Evolutionary conservation across 1,140 invertebrate genomes (phyloP).

Genomic region (Penaeus japonicus): DNA sequence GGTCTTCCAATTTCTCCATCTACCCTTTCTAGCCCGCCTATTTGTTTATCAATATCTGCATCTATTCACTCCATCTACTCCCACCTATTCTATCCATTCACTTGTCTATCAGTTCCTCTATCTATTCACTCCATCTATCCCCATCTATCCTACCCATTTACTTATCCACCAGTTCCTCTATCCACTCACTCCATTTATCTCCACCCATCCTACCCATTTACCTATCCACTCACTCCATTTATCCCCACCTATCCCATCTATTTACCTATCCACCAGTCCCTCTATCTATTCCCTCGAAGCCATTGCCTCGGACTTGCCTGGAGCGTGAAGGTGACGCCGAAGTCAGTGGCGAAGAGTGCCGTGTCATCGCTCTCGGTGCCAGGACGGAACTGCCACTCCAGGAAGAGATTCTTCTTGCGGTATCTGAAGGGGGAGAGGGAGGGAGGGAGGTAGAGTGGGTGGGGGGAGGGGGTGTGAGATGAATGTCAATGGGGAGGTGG

Average conservation of each 20-base stretch:
- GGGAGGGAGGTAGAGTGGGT: too few relatives aligned
- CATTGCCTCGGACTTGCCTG: constrained; percentile 17
- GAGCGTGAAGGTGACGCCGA: constrained; percentile 75
- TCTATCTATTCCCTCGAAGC: not conserved
- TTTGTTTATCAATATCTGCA: too few relatives aligned
- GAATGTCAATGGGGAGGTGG: too few relatives aligned
- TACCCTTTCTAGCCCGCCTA: too few relatives aligned
- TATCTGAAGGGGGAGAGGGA: constrained; percentile 68
- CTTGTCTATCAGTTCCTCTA: too few relatives aligned
- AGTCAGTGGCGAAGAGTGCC: constrained; percentile 73
- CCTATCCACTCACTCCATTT: not conserved
- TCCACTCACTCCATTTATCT: not conserved
- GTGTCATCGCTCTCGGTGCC: constrained; percentile 25
- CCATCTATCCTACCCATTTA: not conserved
- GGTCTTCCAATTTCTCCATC: too few relatives aligned
- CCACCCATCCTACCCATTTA: not conserved
- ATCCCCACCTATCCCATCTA: not conserved
- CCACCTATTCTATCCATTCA: not conserved
- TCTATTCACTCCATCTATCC: too few relatives aligned
- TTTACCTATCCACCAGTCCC: constrained; percentile 11
- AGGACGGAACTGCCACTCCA: constrained; percentile 67
- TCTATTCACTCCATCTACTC: too few relatives aligned
- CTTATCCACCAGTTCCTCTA: not conserved
- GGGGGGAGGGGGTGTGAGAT: too few relatives aligned
- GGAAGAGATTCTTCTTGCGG: constrained; percentile 79